Evolutionary conservation across 2,888 invertebrate genomes (phyloP).

Genomic region (Leptinotarsa tumamoca): DNA sequence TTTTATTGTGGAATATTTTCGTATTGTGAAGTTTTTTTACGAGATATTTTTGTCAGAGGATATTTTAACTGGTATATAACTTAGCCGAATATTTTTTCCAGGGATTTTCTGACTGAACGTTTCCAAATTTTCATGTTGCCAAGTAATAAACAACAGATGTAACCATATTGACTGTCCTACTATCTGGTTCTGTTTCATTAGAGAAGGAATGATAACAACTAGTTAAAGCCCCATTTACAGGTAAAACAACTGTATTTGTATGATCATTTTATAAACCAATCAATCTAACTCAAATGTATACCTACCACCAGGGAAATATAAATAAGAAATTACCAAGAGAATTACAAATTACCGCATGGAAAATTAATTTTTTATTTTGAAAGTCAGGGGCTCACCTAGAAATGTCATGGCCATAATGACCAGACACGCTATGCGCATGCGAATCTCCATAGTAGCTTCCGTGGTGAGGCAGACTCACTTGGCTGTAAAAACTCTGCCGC

Average conservation of each 20-base stretch:
- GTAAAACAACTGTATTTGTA: background rate
- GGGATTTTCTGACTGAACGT: too few relatives aligned
- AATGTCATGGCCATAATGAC: slow-evolving; percentile 65
- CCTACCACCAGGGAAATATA: slow-evolving; percentile 18
- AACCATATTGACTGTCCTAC: too few relatives aligned
- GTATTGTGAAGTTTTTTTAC: too few relatives aligned
- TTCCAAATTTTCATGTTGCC: background rate
- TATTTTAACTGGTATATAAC: too few relatives aligned
- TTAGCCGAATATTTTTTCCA: too few relatives aligned
- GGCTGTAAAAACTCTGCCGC: slow-evolving; percentile 67
- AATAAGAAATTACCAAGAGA: background rate
- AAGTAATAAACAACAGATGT: background rate
- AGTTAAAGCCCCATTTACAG: slow-evolving; percentile 35
- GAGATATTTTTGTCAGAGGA: too few relatives aligned
- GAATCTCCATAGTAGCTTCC: slow-evolving; percentile 66
- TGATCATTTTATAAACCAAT: slow-evolving; percentile 10
- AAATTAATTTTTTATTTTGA: slow-evolving; percentile 21
- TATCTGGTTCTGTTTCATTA: background rate
- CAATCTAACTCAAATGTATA: background rate
- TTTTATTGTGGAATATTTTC: too few relatives aligned
- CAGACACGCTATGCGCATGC: slow-evolving; percentile 61
- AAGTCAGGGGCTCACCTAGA: slow-evolving; percentile 63
- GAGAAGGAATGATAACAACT: slow-evolving; percentile 28
- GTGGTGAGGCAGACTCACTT: slow-evolving; percentile 60
- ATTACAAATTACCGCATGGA: background rate